These are phyloP conservation scores for Coenonympha arcania DNA, from an alignment of 2,888 invertebrate genomes.

Conservation along the genomic window DNA sequence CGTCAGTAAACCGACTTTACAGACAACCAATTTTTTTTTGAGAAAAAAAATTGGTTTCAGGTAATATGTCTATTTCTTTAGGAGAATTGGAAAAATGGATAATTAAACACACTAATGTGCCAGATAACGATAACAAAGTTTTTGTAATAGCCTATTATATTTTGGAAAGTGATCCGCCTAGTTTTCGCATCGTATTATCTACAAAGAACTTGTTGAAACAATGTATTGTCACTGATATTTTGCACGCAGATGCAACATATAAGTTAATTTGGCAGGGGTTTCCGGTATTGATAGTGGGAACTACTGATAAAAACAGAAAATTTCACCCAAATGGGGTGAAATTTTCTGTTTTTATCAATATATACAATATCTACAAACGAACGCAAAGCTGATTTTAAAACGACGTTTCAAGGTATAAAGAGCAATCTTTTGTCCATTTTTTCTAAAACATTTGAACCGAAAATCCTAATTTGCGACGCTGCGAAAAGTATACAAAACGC, in stretches of 20 bases:
- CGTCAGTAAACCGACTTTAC: too few species aligned
- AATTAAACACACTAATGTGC: neutral
- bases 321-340: too few species aligned
- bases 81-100: neutral
- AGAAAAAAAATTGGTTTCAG: too few species aligned
- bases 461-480: slow-evolving; percentile 27
- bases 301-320: too few species aligned
- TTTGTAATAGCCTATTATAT: neutral
- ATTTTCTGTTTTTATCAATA: too few species aligned
- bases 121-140: neutral
- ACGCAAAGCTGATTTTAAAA: slow-evolving; percentile 28
- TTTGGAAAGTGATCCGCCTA: neutral
- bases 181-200: neutral
- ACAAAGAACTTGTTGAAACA: neutral
- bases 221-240: neutral
- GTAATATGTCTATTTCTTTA: neutral
- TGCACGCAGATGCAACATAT: neutral
- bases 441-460: slow-evolving; percentile 18
- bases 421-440: slow-evolving; percentile 17
- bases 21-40: too few species aligned
- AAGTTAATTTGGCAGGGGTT: slow-evolving; percentile 1
- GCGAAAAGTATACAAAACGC: slow-evolving; percentile 26
- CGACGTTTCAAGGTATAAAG: slow-evolving; percentile 25
- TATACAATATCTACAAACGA: too few species aligned
- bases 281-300: neutral